Conservation (phyloP, 2,113 vertebrate species). For the Pygoscelis antarcticus region DNA sequence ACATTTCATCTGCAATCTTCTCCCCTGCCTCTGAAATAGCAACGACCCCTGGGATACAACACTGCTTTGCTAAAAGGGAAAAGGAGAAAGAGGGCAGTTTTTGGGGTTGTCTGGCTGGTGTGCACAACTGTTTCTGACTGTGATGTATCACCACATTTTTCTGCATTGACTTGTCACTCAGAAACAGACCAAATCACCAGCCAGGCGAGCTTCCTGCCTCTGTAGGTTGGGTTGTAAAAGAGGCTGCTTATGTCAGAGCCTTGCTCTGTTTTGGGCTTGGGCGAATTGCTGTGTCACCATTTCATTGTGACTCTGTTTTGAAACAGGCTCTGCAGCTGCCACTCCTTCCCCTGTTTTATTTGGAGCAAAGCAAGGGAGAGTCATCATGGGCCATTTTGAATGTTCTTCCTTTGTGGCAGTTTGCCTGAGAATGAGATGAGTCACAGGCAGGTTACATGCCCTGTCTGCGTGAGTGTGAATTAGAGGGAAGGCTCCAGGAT, state of each 20-base stretch:
- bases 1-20: neutral
- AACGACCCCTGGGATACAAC: neutral
- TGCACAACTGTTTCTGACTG: neutral
- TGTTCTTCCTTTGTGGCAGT: conserved; percentile 48
- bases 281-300: neutral
- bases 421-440: neutral
- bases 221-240: neutral
- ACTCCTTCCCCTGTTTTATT: conserved; percentile 31
- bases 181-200: neutral
- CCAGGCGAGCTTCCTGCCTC: neutral
- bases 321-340: neutral
- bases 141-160: neutral
- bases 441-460: conserved; percentile 27
- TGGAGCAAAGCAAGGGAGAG: neutral
- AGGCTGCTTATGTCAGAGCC: neutral
- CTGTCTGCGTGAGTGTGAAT: neutral
- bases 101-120: neutral
- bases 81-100: neutral
- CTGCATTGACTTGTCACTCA: neutral
- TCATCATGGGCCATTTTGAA: neutral
- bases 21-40: neutral
- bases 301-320: neutral
- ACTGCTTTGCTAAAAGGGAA: neutral
- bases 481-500: conserved; percentile 2
- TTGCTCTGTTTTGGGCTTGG: neutral